phyloP scores from a whole-genome alignment of 1,140 invertebrate genomes.

The Micrasema minimum region DNA sequence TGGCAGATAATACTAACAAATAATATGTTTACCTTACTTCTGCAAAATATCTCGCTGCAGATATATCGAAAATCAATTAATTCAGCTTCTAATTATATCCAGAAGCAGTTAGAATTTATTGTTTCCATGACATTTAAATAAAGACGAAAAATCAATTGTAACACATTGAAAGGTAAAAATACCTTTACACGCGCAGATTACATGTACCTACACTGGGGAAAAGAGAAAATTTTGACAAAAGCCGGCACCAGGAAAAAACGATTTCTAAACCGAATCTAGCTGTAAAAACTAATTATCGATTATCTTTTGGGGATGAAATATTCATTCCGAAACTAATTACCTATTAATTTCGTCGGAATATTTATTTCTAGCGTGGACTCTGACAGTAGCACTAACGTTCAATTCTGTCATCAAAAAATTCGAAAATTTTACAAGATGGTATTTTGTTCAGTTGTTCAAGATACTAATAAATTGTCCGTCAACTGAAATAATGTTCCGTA shows the following conservation, averaged over 20 bases:
- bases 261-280: neutral
- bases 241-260: neutral
- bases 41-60: too few species aligned
- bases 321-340: slow-evolving; percentile 25
- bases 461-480: neutral
- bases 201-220: neutral
- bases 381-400: slow-evolving; percentile 62
- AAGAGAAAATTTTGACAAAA: neutral
- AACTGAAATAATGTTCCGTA: neutral
- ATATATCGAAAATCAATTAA: slow-evolving; percentile 13
- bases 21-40: too few species aligned
- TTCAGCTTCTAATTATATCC: slow-evolving; percentile 23
- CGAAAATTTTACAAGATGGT: slow-evolving; percentile 40
- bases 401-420: slow-evolving; percentile 61
- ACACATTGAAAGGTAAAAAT: neutral
- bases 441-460: slow-evolving; percentile 4
- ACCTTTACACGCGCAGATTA: neutral
- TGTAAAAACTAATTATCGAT: slow-evolving; percentile 28
- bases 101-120: slow-evolving; percentile 9
- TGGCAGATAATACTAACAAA: too few species aligned
- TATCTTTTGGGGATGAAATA: neutral
- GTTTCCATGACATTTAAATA: slow-evolving; percentile 26
- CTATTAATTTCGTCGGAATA: slow-evolving; percentile 31
- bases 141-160: slow-evolving; percentile 28
- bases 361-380: slow-evolving; percentile 58